A percentile compares a stretch with the other conserved stretches of the same genome.
Conservation (phyloP, 2,797 vertebrate species). For the Brachyalestes nurse region DNA sequence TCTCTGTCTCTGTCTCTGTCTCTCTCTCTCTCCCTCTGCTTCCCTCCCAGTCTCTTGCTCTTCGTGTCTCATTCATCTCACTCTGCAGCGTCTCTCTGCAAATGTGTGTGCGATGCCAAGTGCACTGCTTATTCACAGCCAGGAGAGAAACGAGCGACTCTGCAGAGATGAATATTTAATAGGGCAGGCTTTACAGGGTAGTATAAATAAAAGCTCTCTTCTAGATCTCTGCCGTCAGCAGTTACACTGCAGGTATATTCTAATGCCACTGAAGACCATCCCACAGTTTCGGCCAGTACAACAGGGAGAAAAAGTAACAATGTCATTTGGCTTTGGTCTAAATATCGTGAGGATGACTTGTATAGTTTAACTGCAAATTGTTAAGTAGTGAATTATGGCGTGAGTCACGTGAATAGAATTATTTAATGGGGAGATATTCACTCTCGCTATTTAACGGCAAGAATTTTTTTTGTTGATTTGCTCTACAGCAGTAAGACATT, state of each 20-base stretch:
- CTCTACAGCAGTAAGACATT: not conserved
- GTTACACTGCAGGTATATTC: constrained; percentile 60
- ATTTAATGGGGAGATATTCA: not conserved
- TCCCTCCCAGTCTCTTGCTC: constrained; percentile 14
- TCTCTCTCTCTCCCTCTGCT: constrained; percentile 12
- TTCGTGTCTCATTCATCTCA: constrained; percentile 31
- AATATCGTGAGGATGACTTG: not conserved
- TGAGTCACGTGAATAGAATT: not conserved
- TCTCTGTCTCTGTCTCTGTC: not conserved
- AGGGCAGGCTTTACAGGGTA: constrained; percentile 45
- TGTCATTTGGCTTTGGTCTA: not conserved
- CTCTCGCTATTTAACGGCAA: not conserved
- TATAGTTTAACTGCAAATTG: not conserved
- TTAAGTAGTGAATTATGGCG: not conserved
- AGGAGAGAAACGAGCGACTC: constrained; percentile 63
- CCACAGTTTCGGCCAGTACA: not conserved
- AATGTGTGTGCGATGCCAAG: constrained; percentile 21
- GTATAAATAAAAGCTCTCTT: constrained; percentile 32
- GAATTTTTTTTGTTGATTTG: not conserved
- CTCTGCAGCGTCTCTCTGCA: constrained; percentile 29
- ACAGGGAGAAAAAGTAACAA: not conserved
- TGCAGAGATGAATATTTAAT: constrained; percentile 76
- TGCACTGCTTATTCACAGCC: constrained; percentile 26
- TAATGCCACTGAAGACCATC: constrained; percentile 15
- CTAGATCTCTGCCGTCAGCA: constrained; percentile 59